Percentiles rank a stretch among this genome's conserved stretches.
Conservation (phyloP, 2,888 invertebrate species). For the Pterostichus niger region DNA sequence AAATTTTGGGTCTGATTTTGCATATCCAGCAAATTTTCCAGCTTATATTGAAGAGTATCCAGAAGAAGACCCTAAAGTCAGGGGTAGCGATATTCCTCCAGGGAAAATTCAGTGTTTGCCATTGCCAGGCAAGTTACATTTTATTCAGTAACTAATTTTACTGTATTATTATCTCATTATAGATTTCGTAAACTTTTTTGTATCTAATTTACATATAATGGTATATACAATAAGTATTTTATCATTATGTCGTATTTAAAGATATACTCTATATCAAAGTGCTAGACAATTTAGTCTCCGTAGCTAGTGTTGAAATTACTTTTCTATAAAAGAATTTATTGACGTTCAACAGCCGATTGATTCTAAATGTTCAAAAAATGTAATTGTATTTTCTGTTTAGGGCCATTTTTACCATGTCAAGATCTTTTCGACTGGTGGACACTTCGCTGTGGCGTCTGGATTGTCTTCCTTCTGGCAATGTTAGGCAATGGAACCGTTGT, state of each 20-base stretch:
- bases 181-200: no score
- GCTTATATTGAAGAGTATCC: slow-evolving; percentile 87
- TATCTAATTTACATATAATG: no score
- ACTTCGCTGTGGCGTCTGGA: slow-evolving; percentile 97
- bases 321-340: no score
- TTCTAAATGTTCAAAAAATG: no score
- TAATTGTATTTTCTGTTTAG: slow-evolving; percentile 76
- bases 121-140: slow-evolving; percentile 82
- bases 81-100: slow-evolving; percentile 72
- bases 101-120: slow-evolving; percentile 88
- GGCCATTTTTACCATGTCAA: slow-evolving; percentile 96
- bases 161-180: no score
- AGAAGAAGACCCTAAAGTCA: slow-evolving; percentile 79
- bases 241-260: no score
- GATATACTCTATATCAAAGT: no score
- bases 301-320: no score
- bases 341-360: no score
- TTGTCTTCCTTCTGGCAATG: slow-evolving; percentile 96
- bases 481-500: slow-evolving; percentile 98
- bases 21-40: slow-evolving; percentile 85
- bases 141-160: background rate
- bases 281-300: no score
- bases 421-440: slow-evolving; percentile 99
- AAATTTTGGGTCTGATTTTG: slow-evolving; percentile 84
- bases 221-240: no score